Base-by-base conservation (phyloP, 2,113 vertebrate genomes). In the Natator depressus region DNA sequence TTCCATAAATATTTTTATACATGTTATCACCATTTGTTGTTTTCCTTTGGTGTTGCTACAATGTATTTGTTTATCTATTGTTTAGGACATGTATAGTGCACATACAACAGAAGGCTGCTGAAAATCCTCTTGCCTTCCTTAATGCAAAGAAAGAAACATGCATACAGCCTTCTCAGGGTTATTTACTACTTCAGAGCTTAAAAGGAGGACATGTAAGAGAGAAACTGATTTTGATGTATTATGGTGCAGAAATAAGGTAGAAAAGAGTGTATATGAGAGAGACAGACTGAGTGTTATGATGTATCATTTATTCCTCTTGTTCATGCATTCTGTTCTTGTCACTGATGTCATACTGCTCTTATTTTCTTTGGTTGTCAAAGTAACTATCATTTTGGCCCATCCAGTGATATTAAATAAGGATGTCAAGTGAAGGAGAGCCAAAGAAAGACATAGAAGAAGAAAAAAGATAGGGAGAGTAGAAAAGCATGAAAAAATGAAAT, bases 281-380 rank as follows among this genome's bases (percentile, higher is more conserved):
- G 1, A 53, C 88, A 86, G 46, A 35, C 10, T 38, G 80, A 89
- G 76, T 51, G 12, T 93, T 38, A 1, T 2, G 1, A 46, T 88
- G 57, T 89, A 88, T 38, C 59, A 78, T 87, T 95, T 53, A 87
- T 29, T 79, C 57, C 75, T 42, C 84, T 94, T 87, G 2, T 93
- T 92, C 49, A 78, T 89, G 19, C 31, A n/a, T 92, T 96, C 82
- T 89, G 16, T 4, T 90, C 57, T 89, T 92, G 20, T 78, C 89
- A 80, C 8, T 95, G 86, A 84, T 89, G 46, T 84, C 72, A 92
- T 42, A 7, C n/a, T 91, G 42, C 76, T 90, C 65, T 93, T 94
- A 97, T 96, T 97, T 94, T 96, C 96, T 98, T 97, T 97, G 89
- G 96, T 98, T 99, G 97, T 99, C 98, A 98, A 97, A 98, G 97